Evolutionary conservation across 1,140 invertebrate species (phyloP).

Genomic region (Halictus rubicundus): DNA sequence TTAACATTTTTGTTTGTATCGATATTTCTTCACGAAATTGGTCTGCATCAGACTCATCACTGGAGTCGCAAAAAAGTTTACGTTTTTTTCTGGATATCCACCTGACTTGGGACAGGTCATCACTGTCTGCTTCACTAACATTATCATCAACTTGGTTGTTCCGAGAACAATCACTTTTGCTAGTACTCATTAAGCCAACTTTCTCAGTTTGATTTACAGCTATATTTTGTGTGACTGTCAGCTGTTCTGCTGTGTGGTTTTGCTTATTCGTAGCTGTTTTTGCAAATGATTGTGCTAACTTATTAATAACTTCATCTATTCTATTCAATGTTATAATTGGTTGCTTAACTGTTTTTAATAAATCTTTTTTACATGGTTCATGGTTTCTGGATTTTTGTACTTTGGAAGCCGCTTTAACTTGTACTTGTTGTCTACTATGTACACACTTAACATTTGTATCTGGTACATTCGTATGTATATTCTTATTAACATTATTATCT

Average conservation of each 20-base stretch:
- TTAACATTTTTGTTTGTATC: background rate
- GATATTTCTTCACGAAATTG: background rate
- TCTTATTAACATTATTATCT: background rate
- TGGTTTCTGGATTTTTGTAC: background rate
- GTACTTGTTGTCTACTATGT: background rate
- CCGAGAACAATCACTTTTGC: background rate
- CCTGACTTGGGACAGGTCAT: background rate
- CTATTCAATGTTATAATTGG: slow-evolving; percentile 20
- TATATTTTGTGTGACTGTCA: background rate
- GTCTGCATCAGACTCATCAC: background rate
- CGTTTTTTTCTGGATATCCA: background rate
- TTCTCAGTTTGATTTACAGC: background rate
- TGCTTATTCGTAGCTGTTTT: background rate
- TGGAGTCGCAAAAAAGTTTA: background rate
- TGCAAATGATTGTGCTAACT: slow-evolving; percentile 21
- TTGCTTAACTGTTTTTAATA: background rate
- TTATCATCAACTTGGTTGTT: background rate
- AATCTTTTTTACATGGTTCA: background rate
- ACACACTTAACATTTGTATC: too few species aligned
- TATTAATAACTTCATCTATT: slow-evolving; percentile 32
- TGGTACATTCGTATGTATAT: background rate
- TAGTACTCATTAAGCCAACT: background rate
- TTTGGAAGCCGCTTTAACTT: background rate
- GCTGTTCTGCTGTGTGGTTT: background rate
- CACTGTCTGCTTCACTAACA: too few species aligned